Percentiles rank a stretch among this genome's conserved stretches.
Evolutionary conservation across 2,888 invertebrate species (phyloP).

Genomic region (Scaptodrosophila latifasciaeformis): DNA sequence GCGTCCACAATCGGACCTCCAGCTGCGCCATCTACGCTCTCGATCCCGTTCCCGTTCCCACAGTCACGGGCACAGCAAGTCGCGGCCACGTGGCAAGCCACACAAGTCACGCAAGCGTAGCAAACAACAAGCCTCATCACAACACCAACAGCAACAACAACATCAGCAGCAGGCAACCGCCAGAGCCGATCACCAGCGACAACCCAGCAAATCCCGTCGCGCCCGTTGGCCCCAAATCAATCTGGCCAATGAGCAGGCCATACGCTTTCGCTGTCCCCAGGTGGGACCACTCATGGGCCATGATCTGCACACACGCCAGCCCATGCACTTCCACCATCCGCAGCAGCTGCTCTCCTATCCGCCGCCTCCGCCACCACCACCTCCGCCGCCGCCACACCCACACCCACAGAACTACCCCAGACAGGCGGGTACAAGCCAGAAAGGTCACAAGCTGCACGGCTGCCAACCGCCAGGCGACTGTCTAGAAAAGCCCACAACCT

Average conservation of each 20-base stretch:
- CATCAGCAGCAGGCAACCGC: conserved; percentile 19
- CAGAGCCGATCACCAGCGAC: conserved; percentile 20
- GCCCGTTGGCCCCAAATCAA: conserved; percentile 55
- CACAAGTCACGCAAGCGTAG: conserved; percentile 41
- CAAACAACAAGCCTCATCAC: conserved; percentile 34
- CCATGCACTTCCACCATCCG: conserved; percentile 71
- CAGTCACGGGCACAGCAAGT: conserved; percentile 47
- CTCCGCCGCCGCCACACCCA: conserved; percentile 5
- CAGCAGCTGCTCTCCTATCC: conserved; percentile 53
- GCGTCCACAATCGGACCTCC: conserved; percentile 66
- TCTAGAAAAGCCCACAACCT: conserved; percentile 9
- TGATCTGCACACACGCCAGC: conserved; percentile 60
- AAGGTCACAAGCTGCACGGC: conserved; percentile 3
- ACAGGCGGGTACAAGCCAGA: conserved; percentile 17
- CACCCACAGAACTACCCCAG: background rate
- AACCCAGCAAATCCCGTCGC: background rate
- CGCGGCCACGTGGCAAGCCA: conserved; percentile 48
- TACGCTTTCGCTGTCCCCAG: conserved; percentile 72
- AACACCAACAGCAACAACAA: conserved; percentile 35
- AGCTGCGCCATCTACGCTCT: conserved; percentile 46
- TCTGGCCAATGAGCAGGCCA: conserved; percentile 69
- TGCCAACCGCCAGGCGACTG: background rate
- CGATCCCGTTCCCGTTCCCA: conserved; percentile 26
- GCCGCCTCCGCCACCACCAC: conserved; percentile 11
- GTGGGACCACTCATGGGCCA: conserved; percentile 70